A percentile compares a stretch with the other conserved stretches of the same genome.
phyloP scores from a whole-genome alignment of 1,140 invertebrate species.

The Eriocheir sinensis region DNA sequence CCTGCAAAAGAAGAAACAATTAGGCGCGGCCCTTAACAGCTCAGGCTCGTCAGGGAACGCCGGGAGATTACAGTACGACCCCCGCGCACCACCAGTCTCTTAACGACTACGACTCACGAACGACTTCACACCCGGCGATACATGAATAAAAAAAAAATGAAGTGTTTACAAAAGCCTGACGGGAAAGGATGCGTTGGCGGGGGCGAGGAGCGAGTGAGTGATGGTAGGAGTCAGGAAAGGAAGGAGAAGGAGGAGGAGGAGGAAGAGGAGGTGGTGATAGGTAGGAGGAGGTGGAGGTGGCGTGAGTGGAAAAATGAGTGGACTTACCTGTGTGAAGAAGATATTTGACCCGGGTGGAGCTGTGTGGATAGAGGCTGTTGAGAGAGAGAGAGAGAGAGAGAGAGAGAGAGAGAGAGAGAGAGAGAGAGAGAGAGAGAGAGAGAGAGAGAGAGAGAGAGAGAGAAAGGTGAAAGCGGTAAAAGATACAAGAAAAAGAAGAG shows the following conservation, averaged over 20 bases:
- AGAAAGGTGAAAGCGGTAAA: too few relatives aligned
- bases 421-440: not conserved
- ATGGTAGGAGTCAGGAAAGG: not conserved
- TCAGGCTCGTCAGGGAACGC: not conserved
- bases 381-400: too few relatives aligned
- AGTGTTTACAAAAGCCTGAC: conserved; percentile 15
- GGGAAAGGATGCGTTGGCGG: not conserved
- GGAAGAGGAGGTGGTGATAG: not conserved
- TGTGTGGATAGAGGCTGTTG: not conserved
- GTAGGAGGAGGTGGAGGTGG: not conserved
- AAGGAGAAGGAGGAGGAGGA: not conserved
- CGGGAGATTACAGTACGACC: conserved; percentile 16
- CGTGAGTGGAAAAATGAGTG: not conserved
- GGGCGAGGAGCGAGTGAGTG: not conserved
- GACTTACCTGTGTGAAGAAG: not conserved
- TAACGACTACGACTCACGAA: conserved; percentile 5
- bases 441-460: not conserved
- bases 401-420: not conserved
- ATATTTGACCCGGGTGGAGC: not conserved
- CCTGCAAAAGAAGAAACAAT: conserved; percentile 47
- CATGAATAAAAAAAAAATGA: conserved; percentile 31
- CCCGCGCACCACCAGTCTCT: not conserved
- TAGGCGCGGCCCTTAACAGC: conserved; percentile 35
- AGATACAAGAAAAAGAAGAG: too few relatives aligned
- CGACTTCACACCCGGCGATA: conserved; percentile 8